Conservation (phyloP, 2,113 vertebrate genomes). For the Colistium nudipinnis region DNA sequence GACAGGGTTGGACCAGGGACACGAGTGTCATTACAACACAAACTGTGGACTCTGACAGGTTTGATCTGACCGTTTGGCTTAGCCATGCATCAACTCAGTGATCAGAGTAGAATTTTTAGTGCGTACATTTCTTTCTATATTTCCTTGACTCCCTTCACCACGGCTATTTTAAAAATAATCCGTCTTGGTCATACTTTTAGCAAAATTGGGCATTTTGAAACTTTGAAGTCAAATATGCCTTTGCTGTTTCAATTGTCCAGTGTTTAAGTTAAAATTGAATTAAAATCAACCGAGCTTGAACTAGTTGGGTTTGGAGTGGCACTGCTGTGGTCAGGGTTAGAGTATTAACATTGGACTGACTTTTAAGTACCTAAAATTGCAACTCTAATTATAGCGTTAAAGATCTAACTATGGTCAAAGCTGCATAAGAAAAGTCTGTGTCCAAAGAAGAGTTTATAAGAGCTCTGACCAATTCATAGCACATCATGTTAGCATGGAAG, state of each 20-base stretch:
- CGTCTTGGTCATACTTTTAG: neutral
- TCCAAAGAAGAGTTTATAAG: neutral
- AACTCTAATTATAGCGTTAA: neutral
- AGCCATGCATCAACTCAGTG: neutral
- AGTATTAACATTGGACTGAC: slow-evolving; percentile 1
- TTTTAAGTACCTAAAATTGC: neutral
- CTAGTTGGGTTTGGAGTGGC: neutral
- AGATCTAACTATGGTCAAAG: neutral
- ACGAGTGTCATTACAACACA: slow-evolving; percentile 14
- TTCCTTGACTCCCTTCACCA: neutral
- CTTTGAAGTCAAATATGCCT: neutral
- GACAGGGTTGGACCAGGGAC: slow-evolving; percentile 4
- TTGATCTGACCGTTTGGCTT: slow-evolving; percentile 10
- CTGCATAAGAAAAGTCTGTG: neutral
- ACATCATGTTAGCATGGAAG: neutral
- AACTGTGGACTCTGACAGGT: slow-evolving; percentile 21
- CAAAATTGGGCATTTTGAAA: too few relatives aligned
- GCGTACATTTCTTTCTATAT: neutral
- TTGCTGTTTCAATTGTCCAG: neutral
- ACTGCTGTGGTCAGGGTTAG: neutral
- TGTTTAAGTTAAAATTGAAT: neutral
- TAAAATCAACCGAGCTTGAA: neutral
- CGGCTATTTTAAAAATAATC: neutral
- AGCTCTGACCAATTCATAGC: too few relatives aligned
- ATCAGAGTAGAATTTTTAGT: neutral